Percentiles rank a stretch among this genome's conserved stretches.
Conservation (phyloP, 2,113 vertebrate genomes). For the Opisthocomus hoazin region DNA sequence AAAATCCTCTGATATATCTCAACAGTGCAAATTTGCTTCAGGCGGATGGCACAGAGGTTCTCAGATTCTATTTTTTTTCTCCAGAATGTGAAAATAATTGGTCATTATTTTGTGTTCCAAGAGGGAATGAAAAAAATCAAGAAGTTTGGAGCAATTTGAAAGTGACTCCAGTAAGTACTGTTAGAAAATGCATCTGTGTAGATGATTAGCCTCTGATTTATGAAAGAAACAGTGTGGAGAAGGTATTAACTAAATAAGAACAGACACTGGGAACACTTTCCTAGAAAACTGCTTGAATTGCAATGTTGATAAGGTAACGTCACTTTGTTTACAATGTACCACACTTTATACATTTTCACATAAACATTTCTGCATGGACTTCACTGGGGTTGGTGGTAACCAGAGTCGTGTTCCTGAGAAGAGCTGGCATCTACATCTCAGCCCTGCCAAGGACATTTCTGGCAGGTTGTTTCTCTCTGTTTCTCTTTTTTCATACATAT, state of each 20-base stretch:
- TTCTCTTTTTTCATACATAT: not conserved
- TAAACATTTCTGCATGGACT: not conserved
- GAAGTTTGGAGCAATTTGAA: not conserved
- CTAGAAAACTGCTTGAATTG: not conserved
- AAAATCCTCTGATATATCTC: slow-evolving; percentile 16
- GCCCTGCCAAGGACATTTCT: too few species aligned
- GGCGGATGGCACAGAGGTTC: not conserved
- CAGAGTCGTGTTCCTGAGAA: not conserved
- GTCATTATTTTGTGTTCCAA: not conserved
- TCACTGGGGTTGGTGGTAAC: not conserved
- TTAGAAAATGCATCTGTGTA: not conserved
- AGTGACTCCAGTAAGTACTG: not conserved
- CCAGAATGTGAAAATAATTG: slow-evolving; percentile 26
- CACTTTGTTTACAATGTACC: not conserved
- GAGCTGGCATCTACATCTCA: not conserved
- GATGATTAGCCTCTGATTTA: not conserved
- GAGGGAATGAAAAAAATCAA: not conserved
- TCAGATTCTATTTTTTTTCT: not conserved
- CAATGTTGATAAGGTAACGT: not conserved
- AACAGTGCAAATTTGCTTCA: slow-evolving; percentile 31
- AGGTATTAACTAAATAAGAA: not conserved
- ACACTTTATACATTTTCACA: not conserved
- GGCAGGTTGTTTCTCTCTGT: not conserved
- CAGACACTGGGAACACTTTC: not conserved
- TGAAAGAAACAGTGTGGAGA: not conserved